Evolutionary conservation across 2,113 vertebrate genomes (phyloP), one percentile per base, ranked within the genome.

Genomic region (Marmota flaviventris): DNA sequence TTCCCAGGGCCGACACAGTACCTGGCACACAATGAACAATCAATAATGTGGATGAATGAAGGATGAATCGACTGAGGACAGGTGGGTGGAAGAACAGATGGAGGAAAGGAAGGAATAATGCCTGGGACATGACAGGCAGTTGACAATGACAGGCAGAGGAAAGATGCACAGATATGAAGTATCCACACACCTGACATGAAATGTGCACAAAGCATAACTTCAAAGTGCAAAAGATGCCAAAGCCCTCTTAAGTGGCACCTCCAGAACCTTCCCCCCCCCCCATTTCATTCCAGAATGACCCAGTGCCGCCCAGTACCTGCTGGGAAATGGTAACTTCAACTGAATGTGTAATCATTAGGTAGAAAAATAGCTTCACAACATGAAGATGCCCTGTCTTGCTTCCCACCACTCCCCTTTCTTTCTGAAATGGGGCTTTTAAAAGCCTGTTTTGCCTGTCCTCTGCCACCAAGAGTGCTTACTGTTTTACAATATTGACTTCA

Each of bases 321-420:
- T 51, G 91, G 88, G 27, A 93, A 96, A 53, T 0, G n/a, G 2
- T 17, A 85, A 94, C 45, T 89, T 42, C n/a, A 42, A 75, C 51
- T 79, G 27, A 61, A 61, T 42, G 79, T 75, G 4, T 34, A 90
- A 84, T 86, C 72, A 51, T 70, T 89, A 29, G 75, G 51, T 5
- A 91, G 61, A 76, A 93, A 95, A 86, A n/a, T 34, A 96, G 86
- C 70, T 92, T 92, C 92, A 69, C 22, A 85, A 79, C 37, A 77
- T 51, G 85, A 61, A 77, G 67, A 65, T 5, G 17, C 25, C 56
- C 61, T 67, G 39, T 93, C 70, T 61, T 48, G 32, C 29, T 89
- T 65, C 78, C 88, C 39, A 84, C 8, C 82, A 39, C 63, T 39
- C 69, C 89, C 73, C 29, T 65, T 88, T 88, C 73, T 89, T 76